phyloP scores from a whole-genome alignment of 2,797 vertebrate genomes.

The Sus cebifrons region DNA sequence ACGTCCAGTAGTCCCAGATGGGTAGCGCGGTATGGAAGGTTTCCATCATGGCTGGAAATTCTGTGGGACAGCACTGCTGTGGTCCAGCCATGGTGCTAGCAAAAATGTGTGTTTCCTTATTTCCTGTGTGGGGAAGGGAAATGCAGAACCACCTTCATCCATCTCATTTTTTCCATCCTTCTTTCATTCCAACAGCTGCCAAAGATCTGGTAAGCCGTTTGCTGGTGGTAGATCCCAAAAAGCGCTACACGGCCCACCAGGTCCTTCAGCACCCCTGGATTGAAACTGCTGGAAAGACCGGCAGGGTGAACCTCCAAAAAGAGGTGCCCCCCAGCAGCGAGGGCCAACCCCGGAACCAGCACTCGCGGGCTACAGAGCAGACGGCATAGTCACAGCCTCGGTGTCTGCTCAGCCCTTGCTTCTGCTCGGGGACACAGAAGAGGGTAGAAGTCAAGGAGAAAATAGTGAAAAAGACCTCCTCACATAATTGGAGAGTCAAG shows the following conservation, averaged over 20 bases:
- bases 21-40: accelerated
- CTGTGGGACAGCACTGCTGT: neutral
- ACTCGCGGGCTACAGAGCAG: conserved; percentile 66
- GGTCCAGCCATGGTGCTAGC: accelerated
- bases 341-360: conserved; percentile 86
- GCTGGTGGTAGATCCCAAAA: conserved; percentile 93
- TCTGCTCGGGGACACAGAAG: neutral
- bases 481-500: neutral
- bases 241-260: conserved; percentile 94
- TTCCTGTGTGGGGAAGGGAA: neutral
- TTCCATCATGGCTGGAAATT: neutral
- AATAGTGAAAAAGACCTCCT: neutral
- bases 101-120: neutral
- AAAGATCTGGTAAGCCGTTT: conserved; percentile 95
- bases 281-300: conserved; percentile 90
- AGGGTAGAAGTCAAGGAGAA: neutral
- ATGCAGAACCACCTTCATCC: neutral
- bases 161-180: neutral
- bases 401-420: accelerated
- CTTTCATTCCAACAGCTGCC: conserved; percentile 91
- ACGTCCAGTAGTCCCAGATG: accelerated
- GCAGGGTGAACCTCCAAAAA: conserved; percentile 89
- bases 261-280: conserved; percentile 96
- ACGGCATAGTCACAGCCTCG: neutral
- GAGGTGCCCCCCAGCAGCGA: conserved; percentile 88